Evolutionary conservation across 92 coral and sea anemone species (phyloP).

Genomic region (Umimayanthus chanpuru): DNA sequence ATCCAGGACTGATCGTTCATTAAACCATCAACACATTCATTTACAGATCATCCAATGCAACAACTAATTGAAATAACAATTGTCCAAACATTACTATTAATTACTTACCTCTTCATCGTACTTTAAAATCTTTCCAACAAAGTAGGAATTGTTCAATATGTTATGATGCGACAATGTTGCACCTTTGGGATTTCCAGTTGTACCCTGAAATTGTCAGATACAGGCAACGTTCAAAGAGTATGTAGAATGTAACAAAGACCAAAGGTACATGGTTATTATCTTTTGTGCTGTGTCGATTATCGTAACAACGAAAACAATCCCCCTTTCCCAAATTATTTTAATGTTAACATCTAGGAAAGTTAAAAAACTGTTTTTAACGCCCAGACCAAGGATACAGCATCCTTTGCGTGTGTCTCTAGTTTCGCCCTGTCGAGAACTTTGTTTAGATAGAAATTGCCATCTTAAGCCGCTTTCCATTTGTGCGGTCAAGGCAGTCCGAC

Average conservation of each 20-base stretch:
- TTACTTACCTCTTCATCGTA: conserved; percentile 72
- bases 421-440: no score
- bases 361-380: no score
- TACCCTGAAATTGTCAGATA: conserved; percentile 67
- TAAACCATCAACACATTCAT: not conserved
- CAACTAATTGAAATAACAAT: no score
- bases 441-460: no score
- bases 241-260: not conserved
- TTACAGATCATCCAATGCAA: not conserved
- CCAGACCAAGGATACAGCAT: no score
- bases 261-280: not conserved
- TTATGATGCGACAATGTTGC: conserved; percentile 84
- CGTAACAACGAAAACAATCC: no score
- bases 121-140: conserved; percentile 65
- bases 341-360: no score
- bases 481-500: no score
- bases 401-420: no score
- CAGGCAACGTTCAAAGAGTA: not conserved
- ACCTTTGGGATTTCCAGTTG: conserved; percentile 98
- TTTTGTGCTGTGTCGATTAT: not conserved
- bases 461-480: no score
- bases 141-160: conserved; percentile 79
- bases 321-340: not conserved
- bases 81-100: no score
- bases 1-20: not conserved